Conservation (phyloP, 2,797 vertebrate species). For the Tapera naevia region DNA sequence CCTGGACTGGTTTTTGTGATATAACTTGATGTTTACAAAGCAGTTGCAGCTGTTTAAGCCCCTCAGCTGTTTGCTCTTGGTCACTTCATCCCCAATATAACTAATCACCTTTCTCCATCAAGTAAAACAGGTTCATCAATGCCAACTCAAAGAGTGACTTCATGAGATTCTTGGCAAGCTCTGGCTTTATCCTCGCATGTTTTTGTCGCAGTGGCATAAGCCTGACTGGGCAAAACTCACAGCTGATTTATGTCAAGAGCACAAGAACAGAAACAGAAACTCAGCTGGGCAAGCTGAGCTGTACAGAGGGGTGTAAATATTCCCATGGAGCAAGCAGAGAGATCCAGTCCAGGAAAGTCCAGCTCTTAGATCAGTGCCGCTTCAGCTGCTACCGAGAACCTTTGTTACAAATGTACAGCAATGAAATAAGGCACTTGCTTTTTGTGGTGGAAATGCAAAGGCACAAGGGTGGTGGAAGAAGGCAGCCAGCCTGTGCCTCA, state of each 20-base stretch:
- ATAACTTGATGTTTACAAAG: background rate
- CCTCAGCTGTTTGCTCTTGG: background rate
- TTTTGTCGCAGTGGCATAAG: background rate
- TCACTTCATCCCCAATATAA: rapidly evolving
- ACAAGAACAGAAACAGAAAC: background rate
- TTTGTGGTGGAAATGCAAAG: background rate
- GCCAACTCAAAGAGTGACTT: background rate
- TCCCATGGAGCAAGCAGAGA: background rate
- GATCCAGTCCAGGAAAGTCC: background rate
- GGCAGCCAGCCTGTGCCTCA: background rate
- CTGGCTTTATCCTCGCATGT: background rate
- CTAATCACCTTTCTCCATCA: background rate
- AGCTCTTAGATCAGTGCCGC: background rate
- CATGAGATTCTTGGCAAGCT: background rate
- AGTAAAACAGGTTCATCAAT: background rate
- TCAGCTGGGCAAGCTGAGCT: background rate
- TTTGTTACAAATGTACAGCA: background rate
- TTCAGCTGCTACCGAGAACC: background rate
- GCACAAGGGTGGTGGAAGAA: background rate
- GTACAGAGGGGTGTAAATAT: background rate
- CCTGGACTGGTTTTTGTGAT: background rate
- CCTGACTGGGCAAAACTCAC: background rate
- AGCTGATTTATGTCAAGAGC: background rate
- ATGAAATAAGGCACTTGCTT: background rate
- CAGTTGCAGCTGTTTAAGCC: background rate